Conservation (phyloP, 2,113 vertebrate species). For the Chloropsis cyanopogon region DNA sequence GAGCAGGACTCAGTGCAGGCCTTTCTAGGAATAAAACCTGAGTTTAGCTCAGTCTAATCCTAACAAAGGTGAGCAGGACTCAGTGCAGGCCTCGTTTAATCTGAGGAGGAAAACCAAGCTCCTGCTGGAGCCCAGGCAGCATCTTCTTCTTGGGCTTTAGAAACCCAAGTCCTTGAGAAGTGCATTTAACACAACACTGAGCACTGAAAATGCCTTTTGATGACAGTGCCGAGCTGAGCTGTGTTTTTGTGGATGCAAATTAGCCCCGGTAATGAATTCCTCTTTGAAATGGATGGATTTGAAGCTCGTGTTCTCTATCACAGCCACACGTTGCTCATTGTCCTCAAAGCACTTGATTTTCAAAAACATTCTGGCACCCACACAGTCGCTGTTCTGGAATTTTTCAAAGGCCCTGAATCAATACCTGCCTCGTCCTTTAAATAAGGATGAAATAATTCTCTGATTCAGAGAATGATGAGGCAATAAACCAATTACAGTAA, state of each 20-base stretch:
- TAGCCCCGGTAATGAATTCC: background rate
- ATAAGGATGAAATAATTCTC: background rate
- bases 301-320: background rate
- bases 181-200: background rate
- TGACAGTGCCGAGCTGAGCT: background rate
- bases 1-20: no score
- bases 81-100: background rate
- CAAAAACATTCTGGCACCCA: background rate
- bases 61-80: background rate
- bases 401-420: background rate
- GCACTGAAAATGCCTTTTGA: background rate
- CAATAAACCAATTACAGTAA: background rate
- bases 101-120: background rate
- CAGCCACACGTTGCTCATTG: background rate
- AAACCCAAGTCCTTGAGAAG: background rate
- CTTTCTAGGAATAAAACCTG: background rate
- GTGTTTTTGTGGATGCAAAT: background rate
- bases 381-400: background rate
- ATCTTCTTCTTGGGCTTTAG: rapidly evolving
- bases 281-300: background rate
- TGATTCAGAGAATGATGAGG: background rate
- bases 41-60: background rate
- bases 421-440: background rate
- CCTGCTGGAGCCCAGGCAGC: background rate
- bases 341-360: background rate